A percentile compares a stretch with the other conserved stretches of the same genome.
These are phyloP conservation scores for Drosophila vallismaia DNA, from an alignment of 2,888 invertebrate genomes.

Conservation along the genomic window DNA sequence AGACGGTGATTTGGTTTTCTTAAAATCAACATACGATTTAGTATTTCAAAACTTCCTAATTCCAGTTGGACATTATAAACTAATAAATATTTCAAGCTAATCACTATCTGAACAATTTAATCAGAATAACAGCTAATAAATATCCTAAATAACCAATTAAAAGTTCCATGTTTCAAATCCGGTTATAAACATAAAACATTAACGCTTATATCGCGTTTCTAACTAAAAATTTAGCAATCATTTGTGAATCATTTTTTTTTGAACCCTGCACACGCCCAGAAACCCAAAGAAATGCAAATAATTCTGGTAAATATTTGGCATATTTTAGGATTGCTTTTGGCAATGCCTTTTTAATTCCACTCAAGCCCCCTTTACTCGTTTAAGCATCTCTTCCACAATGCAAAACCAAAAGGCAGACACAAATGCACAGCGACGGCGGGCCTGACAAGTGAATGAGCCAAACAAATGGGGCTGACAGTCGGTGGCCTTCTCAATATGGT, in stretches of 20 bases:
- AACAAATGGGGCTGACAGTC: conserved; percentile 65
- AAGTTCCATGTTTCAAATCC: not conserved
- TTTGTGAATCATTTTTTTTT: conserved; percentile 48
- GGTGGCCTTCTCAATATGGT: conserved; percentile 77
- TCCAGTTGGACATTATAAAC: no score
- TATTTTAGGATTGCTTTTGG: conserved; percentile 66
- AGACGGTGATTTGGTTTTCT: not conserved
- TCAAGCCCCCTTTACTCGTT: not conserved
- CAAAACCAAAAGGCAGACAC: conserved; percentile 42
- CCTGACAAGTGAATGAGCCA: conserved; percentile 70
- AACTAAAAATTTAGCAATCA: conserved; percentile 1
- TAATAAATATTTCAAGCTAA: not conserved
- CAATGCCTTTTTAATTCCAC: conserved; percentile 55
- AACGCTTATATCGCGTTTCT: not conserved
- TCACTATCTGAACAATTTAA: not conserved
- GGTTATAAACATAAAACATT: not conserved
- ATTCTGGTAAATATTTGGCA: conserved; percentile 70
- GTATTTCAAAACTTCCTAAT: no score
- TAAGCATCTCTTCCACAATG: conserved; percentile 8
- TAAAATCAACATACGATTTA: no score
- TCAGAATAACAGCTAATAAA: not conserved
- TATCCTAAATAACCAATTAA: not conserved
- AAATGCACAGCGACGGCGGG: conserved; percentile 52
- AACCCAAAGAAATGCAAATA: conserved; percentile 47
- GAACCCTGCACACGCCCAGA: conserved; percentile 30